A percentile compares a stretch with the other conserved stretches of the same genome.
phyloP scores from a whole-genome alignment of 2,797 vertebrate species.

The Anolis apletophallus region DNA sequence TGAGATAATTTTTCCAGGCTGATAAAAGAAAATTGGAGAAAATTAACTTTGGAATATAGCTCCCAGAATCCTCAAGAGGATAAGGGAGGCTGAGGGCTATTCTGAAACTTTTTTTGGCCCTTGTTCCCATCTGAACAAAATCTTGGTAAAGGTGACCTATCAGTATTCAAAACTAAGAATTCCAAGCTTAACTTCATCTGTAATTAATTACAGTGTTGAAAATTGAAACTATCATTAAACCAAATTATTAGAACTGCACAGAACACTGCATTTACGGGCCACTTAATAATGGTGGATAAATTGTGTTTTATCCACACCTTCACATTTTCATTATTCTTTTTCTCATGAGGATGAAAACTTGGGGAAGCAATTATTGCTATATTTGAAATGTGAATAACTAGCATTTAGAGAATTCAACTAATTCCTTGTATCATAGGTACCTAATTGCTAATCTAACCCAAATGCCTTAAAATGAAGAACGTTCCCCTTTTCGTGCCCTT shows the following conservation, averaged over 20 bases:
- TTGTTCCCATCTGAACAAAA: not conserved
- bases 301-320: not conserved
- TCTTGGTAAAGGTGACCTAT: not conserved
- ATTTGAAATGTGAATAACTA: conserved; percentile 32
- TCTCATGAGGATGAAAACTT: not conserved
- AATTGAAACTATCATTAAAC: not conserved
- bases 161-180: not conserved
- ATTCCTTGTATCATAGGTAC: not conserved
- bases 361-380: not conserved
- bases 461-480: conserved; percentile 28
- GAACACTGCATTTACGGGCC: not conserved
- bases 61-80: no score
- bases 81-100: no score
- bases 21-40: not conserved
- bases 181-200: not conserved
- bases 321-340: not conserved
- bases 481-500: conserved; percentile 39
- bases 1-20: not conserved
- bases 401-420: conserved; percentile 20
- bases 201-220: conserved; percentile 6
- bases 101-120: not conserved
- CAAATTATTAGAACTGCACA: not conserved
- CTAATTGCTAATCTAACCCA: conserved; percentile 40
- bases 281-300: not conserved
- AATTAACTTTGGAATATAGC: no score